These are phyloP conservation scores for Sebastes aleutianus DNA, from an alignment of 2,797 vertebrate genomes.

Conservation along the genomic window DNA sequence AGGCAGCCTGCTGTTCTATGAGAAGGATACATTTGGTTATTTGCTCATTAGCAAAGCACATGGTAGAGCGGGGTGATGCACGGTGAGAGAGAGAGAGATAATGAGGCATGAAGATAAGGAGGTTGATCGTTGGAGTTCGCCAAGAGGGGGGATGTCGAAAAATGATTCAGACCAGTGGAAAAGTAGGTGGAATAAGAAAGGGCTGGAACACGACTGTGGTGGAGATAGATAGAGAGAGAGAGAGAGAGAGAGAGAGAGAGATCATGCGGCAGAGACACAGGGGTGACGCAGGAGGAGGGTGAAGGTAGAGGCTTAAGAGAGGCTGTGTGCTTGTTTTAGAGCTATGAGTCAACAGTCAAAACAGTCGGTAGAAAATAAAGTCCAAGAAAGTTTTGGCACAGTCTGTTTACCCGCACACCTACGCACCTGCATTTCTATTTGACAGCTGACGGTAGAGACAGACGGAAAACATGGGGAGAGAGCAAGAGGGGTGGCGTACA, in stretches of 20 bases:
- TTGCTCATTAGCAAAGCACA: slow-evolving; percentile 17
- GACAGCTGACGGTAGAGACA: neutral
- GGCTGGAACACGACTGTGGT: neutral
- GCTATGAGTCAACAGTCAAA: slow-evolving; percentile 31
- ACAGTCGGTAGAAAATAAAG: slow-evolving; percentile 3
- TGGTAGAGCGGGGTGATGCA: neutral
- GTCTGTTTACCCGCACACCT: slow-evolving; percentile 16
- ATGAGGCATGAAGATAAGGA: neutral
- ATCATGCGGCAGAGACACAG: neutral
- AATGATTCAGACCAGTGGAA: neutral
- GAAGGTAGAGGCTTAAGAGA: neutral
- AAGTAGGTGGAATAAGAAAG: neutral
- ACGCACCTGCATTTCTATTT: neutral
- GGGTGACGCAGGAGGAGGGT: neutral
- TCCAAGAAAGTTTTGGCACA: slow-evolving; percentile 2
- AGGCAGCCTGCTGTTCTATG: neutral
- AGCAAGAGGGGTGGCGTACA: neutral
- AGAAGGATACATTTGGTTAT: neutral
- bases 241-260: neutral
- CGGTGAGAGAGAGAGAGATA: neutral
- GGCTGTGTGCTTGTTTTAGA: slow-evolving; percentile 24
- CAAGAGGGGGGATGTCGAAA: neutral
- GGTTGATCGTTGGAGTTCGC: neutral
- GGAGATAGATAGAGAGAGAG: neutral
- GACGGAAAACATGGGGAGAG: neutral